Conservation (phyloP, 2,888 invertebrate species). For the Trichacis sp. region DNA sequence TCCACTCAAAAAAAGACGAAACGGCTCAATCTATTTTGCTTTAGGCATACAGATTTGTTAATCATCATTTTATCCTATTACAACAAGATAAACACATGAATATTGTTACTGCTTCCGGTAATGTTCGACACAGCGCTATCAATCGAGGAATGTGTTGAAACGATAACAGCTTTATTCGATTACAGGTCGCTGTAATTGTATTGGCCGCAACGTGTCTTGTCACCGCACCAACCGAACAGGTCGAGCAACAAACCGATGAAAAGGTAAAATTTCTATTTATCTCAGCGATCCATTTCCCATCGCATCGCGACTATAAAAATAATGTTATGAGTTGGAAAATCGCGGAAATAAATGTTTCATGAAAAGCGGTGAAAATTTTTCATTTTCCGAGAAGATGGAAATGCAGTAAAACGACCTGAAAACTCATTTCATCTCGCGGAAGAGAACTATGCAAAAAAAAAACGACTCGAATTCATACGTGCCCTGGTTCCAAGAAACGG, state of each 20-base stretch:
- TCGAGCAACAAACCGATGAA: conserved; percentile 64
- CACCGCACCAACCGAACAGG: conserved; percentile 67
- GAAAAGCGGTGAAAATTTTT: no score
- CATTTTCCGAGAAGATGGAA: no score
- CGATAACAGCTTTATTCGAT: conserved; percentile 49
- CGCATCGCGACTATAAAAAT: no score
- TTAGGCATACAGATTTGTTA: no score
- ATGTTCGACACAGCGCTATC: background rate
- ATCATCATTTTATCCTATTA: background rate
- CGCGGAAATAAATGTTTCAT: no score
- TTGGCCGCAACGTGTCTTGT: conserved; percentile 58
- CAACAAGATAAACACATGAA: background rate
- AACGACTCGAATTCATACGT: background rate
- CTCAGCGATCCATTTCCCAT: no score
- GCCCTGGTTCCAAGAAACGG: background rate
- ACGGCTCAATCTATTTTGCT: no score
- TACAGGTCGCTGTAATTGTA: conserved; percentile 63
- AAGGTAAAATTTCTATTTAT: conserved; percentile 55
- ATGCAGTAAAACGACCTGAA: background rate
- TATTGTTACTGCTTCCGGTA: background rate
- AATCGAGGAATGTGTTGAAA: conserved; percentile 32
- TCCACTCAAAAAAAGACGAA: no score
- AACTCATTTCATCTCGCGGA: conserved; percentile 7
- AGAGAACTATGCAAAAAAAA: background rate
- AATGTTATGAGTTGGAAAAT: no score